These are phyloP conservation scores for Agrochola lychnidis DNA, from an alignment of 2,888 invertebrate genomes.

Conservation along the genomic window DNA sequence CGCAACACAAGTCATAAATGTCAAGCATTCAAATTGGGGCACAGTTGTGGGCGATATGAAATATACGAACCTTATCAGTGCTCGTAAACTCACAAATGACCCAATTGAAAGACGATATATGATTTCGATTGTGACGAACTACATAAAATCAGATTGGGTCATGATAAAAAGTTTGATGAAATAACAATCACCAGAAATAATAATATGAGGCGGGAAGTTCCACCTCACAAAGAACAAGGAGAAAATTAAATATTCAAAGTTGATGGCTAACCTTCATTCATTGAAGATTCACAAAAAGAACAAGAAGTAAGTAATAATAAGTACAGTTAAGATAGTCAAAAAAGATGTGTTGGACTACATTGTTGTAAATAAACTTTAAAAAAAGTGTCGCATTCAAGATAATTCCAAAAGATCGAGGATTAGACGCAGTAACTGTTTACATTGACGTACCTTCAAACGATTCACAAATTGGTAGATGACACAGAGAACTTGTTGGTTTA, in stretches of 20 bases:
- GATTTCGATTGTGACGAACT: slow-evolving; percentile 14
- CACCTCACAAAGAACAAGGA: not conserved
- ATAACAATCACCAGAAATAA: not conserved
- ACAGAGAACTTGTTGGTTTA: not conserved
- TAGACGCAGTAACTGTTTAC: not conserved
- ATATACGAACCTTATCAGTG: slow-evolving; percentile 26
- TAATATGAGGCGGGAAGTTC: not conserved
- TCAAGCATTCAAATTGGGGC: slow-evolving; percentile 44
- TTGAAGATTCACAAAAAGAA: not conserved
- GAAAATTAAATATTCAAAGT: not conserved
- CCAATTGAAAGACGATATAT: slow-evolving; percentile 30
- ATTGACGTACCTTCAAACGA: not conserved
- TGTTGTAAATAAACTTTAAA: not conserved
- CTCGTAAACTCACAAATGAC: slow-evolving; percentile 47
- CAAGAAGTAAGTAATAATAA: not conserved
- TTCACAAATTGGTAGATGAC: not conserved
- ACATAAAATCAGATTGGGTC: slow-evolving; percentile 25
- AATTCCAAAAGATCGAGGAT: not conserved
- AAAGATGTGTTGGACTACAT: not conserved
- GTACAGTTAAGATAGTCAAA: not conserved
- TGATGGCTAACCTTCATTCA: not conserved
- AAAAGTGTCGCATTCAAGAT: not conserved
- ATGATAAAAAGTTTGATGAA: slow-evolving; percentile 27
- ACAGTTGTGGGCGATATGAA: slow-evolving; percentile 8
- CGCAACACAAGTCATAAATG: slow-evolving; percentile 33